Evolutionary conservation across 2,113 vertebrate species (phyloP), one percentile per base, ranked within the genome.

Genomic region (Seriola dumerili): DNA sequence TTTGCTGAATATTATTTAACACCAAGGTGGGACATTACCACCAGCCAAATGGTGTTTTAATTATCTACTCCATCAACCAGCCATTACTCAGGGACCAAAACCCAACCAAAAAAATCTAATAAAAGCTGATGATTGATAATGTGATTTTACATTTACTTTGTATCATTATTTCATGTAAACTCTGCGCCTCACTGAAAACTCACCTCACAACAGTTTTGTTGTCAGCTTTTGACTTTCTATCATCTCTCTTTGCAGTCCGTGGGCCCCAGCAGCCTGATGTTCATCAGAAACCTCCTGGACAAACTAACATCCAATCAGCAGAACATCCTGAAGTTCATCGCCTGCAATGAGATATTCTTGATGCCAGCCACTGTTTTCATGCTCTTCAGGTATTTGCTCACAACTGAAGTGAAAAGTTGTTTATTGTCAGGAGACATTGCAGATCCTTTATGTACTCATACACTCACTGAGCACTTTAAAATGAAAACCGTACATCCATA

Each of bases 281-380:
- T 99, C 25, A 86, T 99, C 79, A 96, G 97, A 92, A 96, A 96
- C 84, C 89, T 99, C 52, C 94, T 99, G 85, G 97, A 98, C 84
- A 99, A 98, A 89, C 95, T 99, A 76, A 96, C 95, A 16, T 48
- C 96, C 89, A 99, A 99, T 93, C 98, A 99, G 91, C 98, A 99
- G 92, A 99, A 99, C 91, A 98, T 99, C 89, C 94, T 99, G 64
- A 99, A 99, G 94, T 99, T 99, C 86, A 97, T 99, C 55, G 98
- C 98, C 90, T 99, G 98, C 91, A 99, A 99, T 91, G 98, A 99
- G 95, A 99, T 99, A 78, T 99, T 99, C 88, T 92, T 99, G 91
- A 99, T 99, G 98, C 98, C 98, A 52, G 98, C 98, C 72, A 99
- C 98, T 11, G 96, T 97, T 84, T 99, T 99, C 89, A 98, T 99